Conservation (phyloP, 2,113 vertebrate genomes). For the Phaetusa simplex region DNA sequence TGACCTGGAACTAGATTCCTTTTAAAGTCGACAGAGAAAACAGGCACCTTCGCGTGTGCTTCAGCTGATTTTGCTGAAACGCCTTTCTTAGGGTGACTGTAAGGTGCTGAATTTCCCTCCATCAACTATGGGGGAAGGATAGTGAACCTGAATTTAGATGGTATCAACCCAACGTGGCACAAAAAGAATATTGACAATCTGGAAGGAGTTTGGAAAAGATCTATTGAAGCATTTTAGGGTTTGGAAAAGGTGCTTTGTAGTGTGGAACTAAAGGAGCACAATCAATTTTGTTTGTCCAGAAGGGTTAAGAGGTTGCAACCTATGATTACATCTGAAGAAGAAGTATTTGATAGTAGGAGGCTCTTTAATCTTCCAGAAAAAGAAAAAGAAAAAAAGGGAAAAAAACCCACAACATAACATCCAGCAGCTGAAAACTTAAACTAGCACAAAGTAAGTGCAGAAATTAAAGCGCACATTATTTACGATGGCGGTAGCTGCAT, state of each 20-base stretch:
- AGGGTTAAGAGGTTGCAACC: slow-evolving; percentile 12
- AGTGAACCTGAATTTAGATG: not conserved
- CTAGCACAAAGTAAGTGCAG: not conserved
- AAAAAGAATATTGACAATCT: not conserved
- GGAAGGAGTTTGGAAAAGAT: not conserved
- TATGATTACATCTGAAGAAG: not conserved
- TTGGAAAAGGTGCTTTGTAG: not conserved
- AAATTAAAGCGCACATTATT: not conserved
- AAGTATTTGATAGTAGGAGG: not conserved
- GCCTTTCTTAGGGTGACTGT: not conserved
- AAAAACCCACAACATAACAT: not conserved
- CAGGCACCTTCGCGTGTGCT: not conserved
- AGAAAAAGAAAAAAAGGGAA: not conserved
- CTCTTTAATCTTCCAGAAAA: not conserved
- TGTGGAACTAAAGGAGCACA: not conserved
- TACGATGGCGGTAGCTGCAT: not conserved
- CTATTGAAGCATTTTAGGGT: not conserved
- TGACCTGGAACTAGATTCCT: not conserved
- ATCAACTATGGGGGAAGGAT: not conserved
- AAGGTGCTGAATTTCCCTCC: not conserved
- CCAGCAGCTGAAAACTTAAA: not conserved
- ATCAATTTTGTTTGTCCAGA: slow-evolving; percentile 6
- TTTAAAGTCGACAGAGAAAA: not conserved
- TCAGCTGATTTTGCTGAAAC: not conserved
- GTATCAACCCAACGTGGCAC: not conserved